phyloP scores from a whole-genome alignment of 2,888 invertebrate species.

The Eurois occulta region DNA sequence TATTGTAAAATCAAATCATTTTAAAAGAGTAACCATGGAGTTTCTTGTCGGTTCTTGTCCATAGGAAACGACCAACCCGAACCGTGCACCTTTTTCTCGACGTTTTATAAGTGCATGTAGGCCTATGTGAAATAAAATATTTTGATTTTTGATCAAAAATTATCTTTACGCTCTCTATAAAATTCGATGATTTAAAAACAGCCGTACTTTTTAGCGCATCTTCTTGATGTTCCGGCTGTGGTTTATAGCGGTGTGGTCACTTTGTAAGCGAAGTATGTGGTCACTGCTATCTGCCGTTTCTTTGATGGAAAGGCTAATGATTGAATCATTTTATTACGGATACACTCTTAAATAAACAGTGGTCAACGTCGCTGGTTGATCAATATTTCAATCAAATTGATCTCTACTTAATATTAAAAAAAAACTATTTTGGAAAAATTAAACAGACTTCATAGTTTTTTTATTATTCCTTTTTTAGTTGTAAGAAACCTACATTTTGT shows the following conservation, averaged over 20 bases:
- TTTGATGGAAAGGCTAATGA: slow-evolving; percentile 37
- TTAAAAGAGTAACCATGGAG: too few relatives aligned
- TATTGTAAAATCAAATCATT: too few relatives aligned
- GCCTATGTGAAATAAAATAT: too few relatives aligned
- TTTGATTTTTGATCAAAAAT: too few relatives aligned
- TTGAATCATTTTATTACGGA: background rate
- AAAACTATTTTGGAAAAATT: background rate
- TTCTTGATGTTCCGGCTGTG: slow-evolving; percentile 9
- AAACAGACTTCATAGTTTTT: too few relatives aligned
- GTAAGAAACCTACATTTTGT: too few relatives aligned
- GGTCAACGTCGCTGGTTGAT: background rate
- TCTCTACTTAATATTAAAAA: background rate
- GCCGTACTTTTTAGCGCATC: slow-evolving; percentile 5
- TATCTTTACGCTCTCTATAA: background rate
- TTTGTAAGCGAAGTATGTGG: slow-evolving; percentile 44
- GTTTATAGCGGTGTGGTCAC: slow-evolving; percentile 34
- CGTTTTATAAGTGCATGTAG: too few relatives aligned
- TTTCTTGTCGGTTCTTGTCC: too few relatives aligned
- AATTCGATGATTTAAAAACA: slow-evolving; percentile 12
- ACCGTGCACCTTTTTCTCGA: too few relatives aligned
- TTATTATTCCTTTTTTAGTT: too few relatives aligned
- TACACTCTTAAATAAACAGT: background rate
- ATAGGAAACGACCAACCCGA: too few relatives aligned
- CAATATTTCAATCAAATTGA: background rate
- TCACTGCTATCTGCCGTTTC: slow-evolving; percentile 9